phyloP scores from a whole-genome alignment of 2,113 vertebrate genomes.

The Oreochromis spilurus region DNA sequence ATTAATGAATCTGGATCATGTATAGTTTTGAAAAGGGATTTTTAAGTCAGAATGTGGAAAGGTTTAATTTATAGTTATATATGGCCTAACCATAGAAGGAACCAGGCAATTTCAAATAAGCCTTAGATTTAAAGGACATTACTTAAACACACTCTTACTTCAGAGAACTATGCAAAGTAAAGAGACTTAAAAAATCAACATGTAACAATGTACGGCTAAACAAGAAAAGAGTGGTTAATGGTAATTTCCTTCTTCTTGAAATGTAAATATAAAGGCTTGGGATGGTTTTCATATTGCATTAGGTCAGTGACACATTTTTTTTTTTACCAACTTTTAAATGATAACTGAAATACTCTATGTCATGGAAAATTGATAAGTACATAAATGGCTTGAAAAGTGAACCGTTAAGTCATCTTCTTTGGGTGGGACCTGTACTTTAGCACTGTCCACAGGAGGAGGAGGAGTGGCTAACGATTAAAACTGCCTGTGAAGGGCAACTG shows the following conservation, averaged over 20 bases:
- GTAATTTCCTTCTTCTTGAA: background rate
- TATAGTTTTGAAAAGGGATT: background rate
- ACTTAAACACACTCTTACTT: background rate
- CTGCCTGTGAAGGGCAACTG: background rate
- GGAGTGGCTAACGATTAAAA: conserved; percentile 54
- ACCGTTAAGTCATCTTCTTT: background rate
- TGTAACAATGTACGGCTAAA: background rate
- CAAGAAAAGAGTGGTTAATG: background rate
- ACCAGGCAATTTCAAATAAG: background rate
- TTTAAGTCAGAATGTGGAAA: background rate
- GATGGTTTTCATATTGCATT: background rate
- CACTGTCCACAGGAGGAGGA: conserved; percentile 5
- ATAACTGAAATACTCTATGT: background rate
- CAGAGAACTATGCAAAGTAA: background rate
- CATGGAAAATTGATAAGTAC: background rate
- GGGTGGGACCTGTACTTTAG: background rate
- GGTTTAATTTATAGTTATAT: background rate
- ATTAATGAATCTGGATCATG: background rate
- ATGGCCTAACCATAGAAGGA: background rate
- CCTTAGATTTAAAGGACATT: background rate
- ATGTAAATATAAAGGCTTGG: background rate
- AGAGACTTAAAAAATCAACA: background rate
- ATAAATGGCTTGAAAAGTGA: background rate
- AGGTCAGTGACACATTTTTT: background rate
- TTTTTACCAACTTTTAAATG: background rate